Evolutionary conservation across 2,888 invertebrate species (phyloP).

Genomic region (Syrista parreyssii): DNA sequence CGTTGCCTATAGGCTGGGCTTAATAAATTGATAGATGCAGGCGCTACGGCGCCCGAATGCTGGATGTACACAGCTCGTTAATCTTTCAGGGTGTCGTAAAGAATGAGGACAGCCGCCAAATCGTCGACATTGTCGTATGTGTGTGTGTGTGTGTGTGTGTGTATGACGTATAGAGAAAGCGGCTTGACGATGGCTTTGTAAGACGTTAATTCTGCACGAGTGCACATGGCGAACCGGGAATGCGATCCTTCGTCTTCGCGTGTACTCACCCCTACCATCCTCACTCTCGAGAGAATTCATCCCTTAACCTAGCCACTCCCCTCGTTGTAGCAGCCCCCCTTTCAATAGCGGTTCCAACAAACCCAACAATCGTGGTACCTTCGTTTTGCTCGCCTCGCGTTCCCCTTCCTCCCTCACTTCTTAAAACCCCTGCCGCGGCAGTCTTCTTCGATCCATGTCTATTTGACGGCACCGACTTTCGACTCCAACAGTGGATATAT

Average conservation of each 20-base stretch:
- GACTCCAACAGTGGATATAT: neutral
- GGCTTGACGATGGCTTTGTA: slow-evolving; percentile 1
- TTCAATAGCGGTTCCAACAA: neutral
- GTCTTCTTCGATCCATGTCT: neutral
- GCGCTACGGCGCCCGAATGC: neutral
- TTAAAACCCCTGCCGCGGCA: slow-evolving; percentile 8
- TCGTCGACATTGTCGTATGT: neutral
- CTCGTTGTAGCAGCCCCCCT: neutral
- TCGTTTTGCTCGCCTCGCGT: slow-evolving; percentile 18
- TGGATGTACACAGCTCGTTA: slow-evolving; percentile 4
- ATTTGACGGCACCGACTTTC: neutral
- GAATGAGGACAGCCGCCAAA: neutral
- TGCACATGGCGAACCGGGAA: slow-evolving; percentile 1
- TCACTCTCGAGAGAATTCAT: neutral
- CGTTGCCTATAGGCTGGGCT: neutral
- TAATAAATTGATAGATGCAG: slow-evolving; percentile 2
- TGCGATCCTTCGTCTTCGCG: neutral
- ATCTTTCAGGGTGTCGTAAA: slow-evolving; percentile 9
- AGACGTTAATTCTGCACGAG: slow-evolving; percentile 10
- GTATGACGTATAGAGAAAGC: neutral
- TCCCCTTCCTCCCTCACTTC: neutral
- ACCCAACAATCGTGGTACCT: slow-evolving; percentile 20
- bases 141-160: neutral
- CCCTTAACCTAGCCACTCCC: neutral
- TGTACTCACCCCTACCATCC: neutral